Evolutionary conservation across 1,140 invertebrate genomes (phyloP), one percentile per base, ranked within the genome.

Genomic region (Apis cerana): DNA sequence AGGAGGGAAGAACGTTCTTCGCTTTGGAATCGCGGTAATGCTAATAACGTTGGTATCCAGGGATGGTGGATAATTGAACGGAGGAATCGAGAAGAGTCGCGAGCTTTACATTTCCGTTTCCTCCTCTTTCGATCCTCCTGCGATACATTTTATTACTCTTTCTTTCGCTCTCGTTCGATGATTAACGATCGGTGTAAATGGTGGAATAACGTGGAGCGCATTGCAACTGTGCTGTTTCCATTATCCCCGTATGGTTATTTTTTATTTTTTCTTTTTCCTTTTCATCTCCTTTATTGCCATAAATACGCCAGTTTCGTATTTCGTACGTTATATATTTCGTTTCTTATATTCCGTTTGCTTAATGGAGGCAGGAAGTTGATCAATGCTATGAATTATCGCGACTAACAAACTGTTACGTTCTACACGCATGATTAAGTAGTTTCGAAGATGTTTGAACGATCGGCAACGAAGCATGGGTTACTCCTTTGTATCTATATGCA

Each of bases 111-210:
- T 54, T 33, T 43, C 17, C 27, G 7, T 17, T 56, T 48, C 5
- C 15, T 13, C 0, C 48, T 8, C 11, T 1, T 13, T 21, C n/a
- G 15, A 8, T 10, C 8, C 12, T 3, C 12, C 5, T 1, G 21
- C 13, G 9, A 43, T 43, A 43, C 5, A 33, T 19, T 58, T 67
- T 56, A n/a, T n/a, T n/a, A 17, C 52, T 12, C 23, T 19, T 67
- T 21, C 33, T 68, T 33, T 33, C 33, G 33, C 33, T 2, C 13
- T 50, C 70, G 79, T 48, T 50, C 67, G 62, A 62, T 62, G 56
- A 72, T 80, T 80, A 62, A 79, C 78, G 50, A 74, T 33, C 72
- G 62, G 33, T 43, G 33, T 54, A 56, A 67, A 80, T 72, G 69
- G 27, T 56, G 33, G 58, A 64, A 23, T 72, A 80, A 62, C 43